Evolutionary conservation across 2,888 invertebrate genomes (phyloP), one percentile per base, ranked within the genome.

Genomic region (Orchesellides sinensis): DNA sequence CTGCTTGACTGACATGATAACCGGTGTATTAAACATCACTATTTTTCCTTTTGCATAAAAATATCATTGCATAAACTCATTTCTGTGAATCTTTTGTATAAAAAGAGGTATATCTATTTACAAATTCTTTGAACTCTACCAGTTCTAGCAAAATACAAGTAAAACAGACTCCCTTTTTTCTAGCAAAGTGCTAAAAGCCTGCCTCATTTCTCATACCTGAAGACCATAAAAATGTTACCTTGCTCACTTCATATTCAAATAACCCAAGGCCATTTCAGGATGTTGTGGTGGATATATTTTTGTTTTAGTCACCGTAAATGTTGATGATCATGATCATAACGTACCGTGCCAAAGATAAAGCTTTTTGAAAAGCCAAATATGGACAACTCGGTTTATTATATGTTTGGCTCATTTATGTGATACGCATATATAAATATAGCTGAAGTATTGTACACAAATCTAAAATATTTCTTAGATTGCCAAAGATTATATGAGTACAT

Each of bases 251-350:
- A 65, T 80, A 72, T 72, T 73, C 73, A 73, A 81, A 81, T 73
- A 73, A 68, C 73, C 80, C 80, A 81, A 81, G 80, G 80, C 80
- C 80, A 81, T 81, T 74, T 66, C 69, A 52, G 49, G 27, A 52
- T 47, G 25, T 10, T 45, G 8, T 66, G 17, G 23, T 66, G 49
- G 47, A 59, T 25, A 29, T n/a, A n/a, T 12, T 12, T 4, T 40
- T 25, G 56, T 12, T n/a, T n/a, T 56, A 25, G 27, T 12, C 56
- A 21, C 5, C 27, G 27, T 4, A 21, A 23, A 25, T 63, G 35
- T 27, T 35, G 32, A 59, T 32, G 59, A 59, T 4, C 2, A 29
- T 17, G 29, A 3, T 59, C n/a, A 29, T 59, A 59, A 14, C 19
- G 25, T 32, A 59, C 5, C 59, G n/a, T 59, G 25, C 59, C 23